A percentile compares a stretch with the other conserved stretches of the same genome.
Evolutionary conservation across 1,140 invertebrate species (phyloP).

Genomic region (Calephelis virginiensis): DNA sequence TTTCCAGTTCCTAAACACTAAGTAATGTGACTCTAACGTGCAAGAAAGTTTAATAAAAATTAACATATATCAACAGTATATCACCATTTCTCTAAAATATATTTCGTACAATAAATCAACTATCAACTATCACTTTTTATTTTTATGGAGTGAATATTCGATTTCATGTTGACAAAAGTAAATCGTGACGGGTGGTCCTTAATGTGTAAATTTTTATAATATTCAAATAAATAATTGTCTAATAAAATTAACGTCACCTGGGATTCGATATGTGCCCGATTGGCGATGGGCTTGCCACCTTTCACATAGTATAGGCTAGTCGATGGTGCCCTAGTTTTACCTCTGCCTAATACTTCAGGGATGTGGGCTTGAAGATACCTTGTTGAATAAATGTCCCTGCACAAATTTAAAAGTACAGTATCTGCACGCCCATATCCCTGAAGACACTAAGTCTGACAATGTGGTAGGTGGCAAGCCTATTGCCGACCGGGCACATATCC

Average conservation of each 20-base stretch:
- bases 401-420: too few relatives aligned
- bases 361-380: too few relatives aligned
- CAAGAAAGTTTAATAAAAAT: slow-evolving; percentile 9
- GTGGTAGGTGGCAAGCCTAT: too few relatives aligned
- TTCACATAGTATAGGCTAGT: neutral
- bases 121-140: slow-evolving; percentile 11
- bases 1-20: neutral
- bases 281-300: too few relatives aligned
- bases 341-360: too few relatives aligned
- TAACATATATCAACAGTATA: slow-evolving; percentile 1
- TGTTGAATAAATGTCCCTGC: too few relatives aligned
- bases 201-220: slow-evolving; percentile 9
- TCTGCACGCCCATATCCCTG: too few relatives aligned
- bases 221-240: neutral
- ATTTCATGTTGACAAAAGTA: slow-evolving; percentile 14
- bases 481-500: too few relatives aligned
- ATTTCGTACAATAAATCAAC: slow-evolving; percentile 3
- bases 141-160: neutral
- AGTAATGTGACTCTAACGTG: neutral
- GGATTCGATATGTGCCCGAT: too few relatives aligned
- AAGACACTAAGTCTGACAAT: too few relatives aligned
- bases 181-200: slow-evolving; percentile 12
- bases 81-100: slow-evolving; percentile 6
- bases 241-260: too few relatives aligned
- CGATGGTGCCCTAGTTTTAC: neutral